Conservation (phyloP, 2,888 invertebrate species). For the Heteromurus nitidus region DNA sequence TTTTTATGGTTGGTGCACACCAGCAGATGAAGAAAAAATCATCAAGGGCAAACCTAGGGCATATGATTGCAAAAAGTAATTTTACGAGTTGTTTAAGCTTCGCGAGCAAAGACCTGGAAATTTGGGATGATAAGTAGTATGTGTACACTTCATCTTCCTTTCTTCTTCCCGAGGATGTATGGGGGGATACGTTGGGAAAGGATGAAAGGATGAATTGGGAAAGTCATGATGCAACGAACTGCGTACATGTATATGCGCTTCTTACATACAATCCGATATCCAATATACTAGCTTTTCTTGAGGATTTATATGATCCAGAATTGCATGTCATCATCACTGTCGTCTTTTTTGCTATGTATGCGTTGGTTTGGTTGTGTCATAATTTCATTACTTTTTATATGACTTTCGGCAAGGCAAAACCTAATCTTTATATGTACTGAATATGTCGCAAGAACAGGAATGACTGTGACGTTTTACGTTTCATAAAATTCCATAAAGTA, state of each 20-base stretch:
- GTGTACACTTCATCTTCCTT: too few species aligned
- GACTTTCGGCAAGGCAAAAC: background rate
- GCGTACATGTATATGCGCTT: background rate
- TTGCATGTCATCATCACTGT: background rate
- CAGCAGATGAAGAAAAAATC: background rate
- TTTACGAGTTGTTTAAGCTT: background rate
- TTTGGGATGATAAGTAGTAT: too few species aligned
- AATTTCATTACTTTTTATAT: background rate
- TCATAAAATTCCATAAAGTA: background rate
- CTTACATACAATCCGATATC: background rate
- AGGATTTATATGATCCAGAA: too few species aligned
- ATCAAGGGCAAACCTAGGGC: slow-evolving; percentile 19
- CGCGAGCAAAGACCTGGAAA: slow-evolving; percentile 1
- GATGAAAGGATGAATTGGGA: background rate
- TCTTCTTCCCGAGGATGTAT: background rate
- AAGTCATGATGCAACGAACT: background rate
- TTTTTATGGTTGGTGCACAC: background rate
- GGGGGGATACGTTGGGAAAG: background rate
- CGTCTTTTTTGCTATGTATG: too few species aligned
- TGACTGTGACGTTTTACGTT: background rate
- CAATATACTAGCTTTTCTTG: too few species aligned
- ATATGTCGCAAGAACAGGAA: background rate
- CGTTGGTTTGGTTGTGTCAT: background rate
- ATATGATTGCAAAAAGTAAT: background rate
- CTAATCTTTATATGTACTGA: background rate